phyloP scores from a whole-genome alignment of 2,888 invertebrate genomes.

The Sarcophaga subvicina region DNA sequence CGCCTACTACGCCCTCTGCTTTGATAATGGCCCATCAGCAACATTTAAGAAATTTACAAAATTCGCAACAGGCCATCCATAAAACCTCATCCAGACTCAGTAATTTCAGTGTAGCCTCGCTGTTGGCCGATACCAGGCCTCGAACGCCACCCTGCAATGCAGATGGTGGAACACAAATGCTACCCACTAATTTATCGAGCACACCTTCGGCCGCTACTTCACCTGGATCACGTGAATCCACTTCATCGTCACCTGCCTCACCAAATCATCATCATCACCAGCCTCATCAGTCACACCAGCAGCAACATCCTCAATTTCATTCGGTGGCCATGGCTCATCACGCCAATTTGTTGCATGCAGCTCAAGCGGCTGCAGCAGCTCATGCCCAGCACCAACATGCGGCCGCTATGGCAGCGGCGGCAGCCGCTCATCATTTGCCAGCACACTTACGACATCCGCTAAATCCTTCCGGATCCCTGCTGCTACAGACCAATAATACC shows the following conservation, averaged over 20 bases:
- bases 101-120: slow-evolving; percentile 93
- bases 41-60: slow-evolving; percentile 73
- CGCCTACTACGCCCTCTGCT: slow-evolving; percentile 78
- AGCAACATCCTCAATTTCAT: slow-evolving; percentile 70
- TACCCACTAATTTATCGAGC: slow-evolving; percentile 79
- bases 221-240: slow-evolving; percentile 76
- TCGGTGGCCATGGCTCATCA: slow-evolving; percentile 78
- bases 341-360: slow-evolving; percentile 78
- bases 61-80: slow-evolving; percentile 77
- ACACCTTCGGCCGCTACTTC: slow-evolving; percentile 79
- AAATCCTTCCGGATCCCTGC: slow-evolving; percentile 77
- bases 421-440: slow-evolving; percentile 69
- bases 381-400: slow-evolving; percentile 78
- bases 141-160: slow-evolving; percentile 79
- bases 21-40: slow-evolving; percentile 77
- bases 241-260: slow-evolving; percentile 76
- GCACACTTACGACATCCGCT: slow-evolving; percentile 75
- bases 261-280: slow-evolving; percentile 69
- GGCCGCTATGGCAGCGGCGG: slow-evolving; percentile 73
- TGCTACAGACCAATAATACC: slow-evolving; percentile 56
- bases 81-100: slow-evolving; percentile 87
- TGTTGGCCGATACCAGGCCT: slow-evolving; percentile 90
- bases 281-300: slow-evolving; percentile 41
- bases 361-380: slow-evolving; percentile 76
- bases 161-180: slow-evolving; percentile 71